Evolutionary conservation across 2,113 vertebrate species (phyloP), one percentile per base, ranked within the genome.

Genomic region (Mormyrus iriodes): DNA sequence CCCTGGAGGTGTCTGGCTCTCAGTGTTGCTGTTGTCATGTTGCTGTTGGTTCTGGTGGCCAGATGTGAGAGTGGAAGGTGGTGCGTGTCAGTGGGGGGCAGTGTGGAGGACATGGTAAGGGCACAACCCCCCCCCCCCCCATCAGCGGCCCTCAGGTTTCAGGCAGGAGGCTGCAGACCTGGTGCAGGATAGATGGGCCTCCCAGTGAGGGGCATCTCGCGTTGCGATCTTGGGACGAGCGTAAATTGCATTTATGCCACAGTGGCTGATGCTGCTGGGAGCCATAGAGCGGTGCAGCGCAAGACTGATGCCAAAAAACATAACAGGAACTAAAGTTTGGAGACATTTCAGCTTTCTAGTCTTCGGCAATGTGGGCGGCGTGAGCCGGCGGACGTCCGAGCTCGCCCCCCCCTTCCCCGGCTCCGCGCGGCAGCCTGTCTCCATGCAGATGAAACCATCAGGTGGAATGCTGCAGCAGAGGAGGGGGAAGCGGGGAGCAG

Each of bases 41-140:
- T 53, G 31, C 48, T 51, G 24, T 52, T 19, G 48, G 84, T 48
- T 51, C 46, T 85, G 48, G 9, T 8, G n/a, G 3, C 84, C 85
- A 86, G 51, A 86, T 86, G 85, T 39, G 31, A 86, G 49, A 35
- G 51, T 19, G 85, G 27, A 86, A 27, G 85, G 85, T 10, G 85
- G 49, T 69, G 27, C 31, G n/a, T 69, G 15, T 51, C 2, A 10
- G 49, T 0, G 27, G 31, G 31, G 48, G 85, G n/a, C 2, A 27
- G 48, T 15, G 27, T 27, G 31, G 27, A 35, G 85, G 85, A 21
- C 15, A 24, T 21, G 44, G 82, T 24, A 39, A 42, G 42, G 44
- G 21, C 19, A 24, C 31, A 76, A 19, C 35, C 73, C 35, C 73
- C 76, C 31, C 19, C 17, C 4, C 79, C 79, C 24, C 19, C 79